phyloP scores from a whole-genome alignment of 2,888 invertebrate genomes.

The Lasioglossum lativentre region DNA sequence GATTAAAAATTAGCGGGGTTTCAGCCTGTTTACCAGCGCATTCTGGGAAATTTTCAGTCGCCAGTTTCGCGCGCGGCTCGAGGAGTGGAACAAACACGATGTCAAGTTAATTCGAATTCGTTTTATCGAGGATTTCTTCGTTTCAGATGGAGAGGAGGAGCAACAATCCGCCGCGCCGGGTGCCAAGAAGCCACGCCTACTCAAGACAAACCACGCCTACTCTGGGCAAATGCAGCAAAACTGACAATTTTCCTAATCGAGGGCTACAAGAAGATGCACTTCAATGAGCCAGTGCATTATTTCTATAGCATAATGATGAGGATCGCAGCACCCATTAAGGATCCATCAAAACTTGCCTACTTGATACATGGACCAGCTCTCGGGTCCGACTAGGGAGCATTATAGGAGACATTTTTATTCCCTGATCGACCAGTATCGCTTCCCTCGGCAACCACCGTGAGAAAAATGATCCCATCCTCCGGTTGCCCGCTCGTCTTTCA shows the following conservation, averaged over 20 bases:
- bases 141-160: neutral
- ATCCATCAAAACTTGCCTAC: neutral
- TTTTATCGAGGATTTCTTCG: neutral
- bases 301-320: neutral
- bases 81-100: neutral
- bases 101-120: neutral
- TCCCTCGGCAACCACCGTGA: neutral
- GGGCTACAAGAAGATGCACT: neutral
- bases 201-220: neutral
- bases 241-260: neutral
- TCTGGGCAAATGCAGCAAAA: neutral
- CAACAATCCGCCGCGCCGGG: no score
- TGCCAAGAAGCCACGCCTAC: neutral
- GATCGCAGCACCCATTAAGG: neutral
- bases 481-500: neutral
- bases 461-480: slow-evolving; percentile 20
- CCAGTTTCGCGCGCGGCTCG: no score
- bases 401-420: slow-evolving; percentile 30
- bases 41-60: neutral
- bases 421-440: slow-evolving; percentile 1
- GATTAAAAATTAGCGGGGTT: slow-evolving; percentile 39
- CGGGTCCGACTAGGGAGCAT: slow-evolving; percentile 4
- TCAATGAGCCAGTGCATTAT: neutral
- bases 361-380: slow-evolving; percentile 9
- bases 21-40: neutral